Base-by-base conservation (phyloP, 2,888 invertebrate species). In the Altica lythri region DNA sequence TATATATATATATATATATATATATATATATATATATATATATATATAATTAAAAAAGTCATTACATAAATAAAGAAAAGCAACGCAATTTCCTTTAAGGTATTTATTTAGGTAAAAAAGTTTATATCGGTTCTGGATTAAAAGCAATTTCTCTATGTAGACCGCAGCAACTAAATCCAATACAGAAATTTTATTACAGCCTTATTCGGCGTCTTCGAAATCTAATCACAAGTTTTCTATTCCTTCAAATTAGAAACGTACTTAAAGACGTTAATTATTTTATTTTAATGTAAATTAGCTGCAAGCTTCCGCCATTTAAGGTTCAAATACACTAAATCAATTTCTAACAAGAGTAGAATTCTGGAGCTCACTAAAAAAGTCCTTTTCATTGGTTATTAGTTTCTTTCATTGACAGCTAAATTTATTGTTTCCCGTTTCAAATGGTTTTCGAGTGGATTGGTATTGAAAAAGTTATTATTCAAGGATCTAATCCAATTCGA, bases 201-300 rank as follows among this genome's bases (percentile, higher is more conserved):
- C 34, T 34, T 34, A 34, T 16, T 9, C 34, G 34, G 16, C 34
- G 16, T 12, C 12, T 9, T 12, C 44, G 30, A 30, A 44, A 44
- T 30, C 18, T 30, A 44, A 27, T 30, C 18, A 19, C 18, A 32
- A 30, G 44, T 30, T 44, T 44, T 30, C 30, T 30, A 32, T 44
- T 13, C 22, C 30, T 3, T 14, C 16, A 34, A 34, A 34, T 34
- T 34, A 34, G 34, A 34, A 34, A 14, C 13, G 13, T 30, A 30
- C 30, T 30, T 30, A 30, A 30, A 13, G 14, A 16, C 4, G 16
- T 10, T 42, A 22, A 44, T 44, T 30, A 44, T 27, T 44, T 44
- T 30, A 30, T 44, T 44, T 44, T 16, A 17, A 30, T 44, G 29
- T 13, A 18, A 30, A 44, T 44, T 5, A 16, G 16, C 30, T 18